Conservation (phyloP, 2,888 invertebrate genomes). For the Cheilosia vernalis region DNA sequence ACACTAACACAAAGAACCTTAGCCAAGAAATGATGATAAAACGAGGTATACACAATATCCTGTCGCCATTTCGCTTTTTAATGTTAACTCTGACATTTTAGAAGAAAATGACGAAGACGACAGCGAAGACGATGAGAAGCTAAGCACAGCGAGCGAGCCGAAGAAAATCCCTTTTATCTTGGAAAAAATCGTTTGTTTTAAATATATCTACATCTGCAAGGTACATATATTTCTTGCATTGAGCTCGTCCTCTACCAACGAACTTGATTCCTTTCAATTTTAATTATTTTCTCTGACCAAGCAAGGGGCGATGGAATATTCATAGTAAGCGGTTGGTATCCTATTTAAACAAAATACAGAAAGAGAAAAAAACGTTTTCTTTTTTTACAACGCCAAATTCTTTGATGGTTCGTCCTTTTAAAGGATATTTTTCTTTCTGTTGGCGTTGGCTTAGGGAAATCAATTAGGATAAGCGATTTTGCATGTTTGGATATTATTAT, state of each 20-base stretch:
- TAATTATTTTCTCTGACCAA: conserved; percentile 65
- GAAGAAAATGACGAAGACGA: conserved; percentile 38
- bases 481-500: conserved; percentile 58
- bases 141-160: conserved; percentile 9
- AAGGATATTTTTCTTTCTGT: conserved; percentile 29
- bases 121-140: conserved; percentile 19
- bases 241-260: conserved; percentile 3
- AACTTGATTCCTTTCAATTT: conserved; percentile 65
- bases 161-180: conserved; percentile 50
- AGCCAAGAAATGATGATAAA: conserved; percentile 58
- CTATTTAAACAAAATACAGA: conserved; percentile 41
- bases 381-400: neutral
- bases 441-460: conserved; percentile 56
- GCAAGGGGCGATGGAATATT: neutral
- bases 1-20: conserved; percentile 8
- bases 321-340: neutral
- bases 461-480: conserved; percentile 73
- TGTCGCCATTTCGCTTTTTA: conserved; percentile 72
- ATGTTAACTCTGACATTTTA: conserved; percentile 65
- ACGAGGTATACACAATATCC: conserved; percentile 69
- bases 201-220: conserved; percentile 12
- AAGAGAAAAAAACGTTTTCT: neutral
- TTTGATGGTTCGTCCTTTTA: conserved; percentile 13
- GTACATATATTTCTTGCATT: conserved; percentile 12
- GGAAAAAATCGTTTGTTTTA: conserved; percentile 45